Conservation (phyloP, 2,797 vertebrate species). For the Halcyon leucocephala region DNA sequence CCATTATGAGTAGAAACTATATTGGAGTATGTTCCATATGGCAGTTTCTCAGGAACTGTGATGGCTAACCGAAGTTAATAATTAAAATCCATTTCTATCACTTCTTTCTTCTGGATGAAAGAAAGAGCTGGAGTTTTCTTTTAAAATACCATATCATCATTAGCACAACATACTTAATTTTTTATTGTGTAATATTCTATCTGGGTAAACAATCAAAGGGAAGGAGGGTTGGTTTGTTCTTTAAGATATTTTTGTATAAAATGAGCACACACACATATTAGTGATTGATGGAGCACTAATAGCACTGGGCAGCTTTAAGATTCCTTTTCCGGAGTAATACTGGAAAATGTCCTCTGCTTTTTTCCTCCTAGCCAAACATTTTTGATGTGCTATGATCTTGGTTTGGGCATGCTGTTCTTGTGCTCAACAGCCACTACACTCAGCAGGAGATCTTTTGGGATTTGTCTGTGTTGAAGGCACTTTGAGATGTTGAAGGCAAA, state of each 20-base stretch:
- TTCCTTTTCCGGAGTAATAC: background rate
- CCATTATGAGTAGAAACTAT: constrained; percentile 32
- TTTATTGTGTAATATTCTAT: background rate
- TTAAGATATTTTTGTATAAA: background rate
- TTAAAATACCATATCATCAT: background rate
- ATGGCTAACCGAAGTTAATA: constrained; percentile 60
- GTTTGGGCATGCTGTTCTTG: background rate
- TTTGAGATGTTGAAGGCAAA: background rate
- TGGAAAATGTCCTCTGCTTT: background rate
- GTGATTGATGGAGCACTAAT: background rate
- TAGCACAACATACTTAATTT: background rate
- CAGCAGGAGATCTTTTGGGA: background rate
- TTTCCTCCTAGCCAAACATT: background rate
- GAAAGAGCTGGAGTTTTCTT: background rate
- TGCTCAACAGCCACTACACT: background rate
- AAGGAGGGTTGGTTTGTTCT: background rate
- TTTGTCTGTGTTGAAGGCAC: background rate
- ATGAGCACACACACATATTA: background rate
- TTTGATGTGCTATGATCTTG: background rate
- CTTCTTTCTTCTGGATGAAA: constrained; percentile 3
- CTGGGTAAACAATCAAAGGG: background rate
- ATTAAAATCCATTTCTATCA: constrained; percentile 53
- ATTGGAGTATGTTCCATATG: constrained; percentile 23
- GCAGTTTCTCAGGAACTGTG: constrained; percentile 59
- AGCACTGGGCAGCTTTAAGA: background rate